Base-by-base conservation (phyloP, 1,140 invertebrate genomes). In the Epicauta chinensis region DNA sequence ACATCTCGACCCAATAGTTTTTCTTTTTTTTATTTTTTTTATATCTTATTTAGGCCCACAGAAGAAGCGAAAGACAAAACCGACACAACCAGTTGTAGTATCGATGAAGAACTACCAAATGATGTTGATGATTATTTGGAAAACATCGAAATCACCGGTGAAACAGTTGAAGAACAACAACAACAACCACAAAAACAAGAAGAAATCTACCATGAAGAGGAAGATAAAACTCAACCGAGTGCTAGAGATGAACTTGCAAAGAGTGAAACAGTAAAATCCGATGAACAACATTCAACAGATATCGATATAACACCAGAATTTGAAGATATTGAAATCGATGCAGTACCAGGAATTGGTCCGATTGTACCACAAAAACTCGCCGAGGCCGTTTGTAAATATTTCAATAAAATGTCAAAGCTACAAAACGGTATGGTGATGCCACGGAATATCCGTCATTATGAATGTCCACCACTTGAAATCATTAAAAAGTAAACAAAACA, bases 391-490 rank as follows among this genome's bases (percentile, higher is more conserved):
- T 53, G 70, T 2, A 69, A 72, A 5, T 81, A 77, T 54, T 71
- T 77, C 35, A 53, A 68, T 11, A 68, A 75, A 6, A 71, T 73
- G 6, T 68, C 72, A n/a, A 70, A 69, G 32, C 64, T 71, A 3
- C 79, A 81, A 56, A 71, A 72, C 11, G 75, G 77, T 15, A 68
- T 77, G 65, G 71, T 80, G 12, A 80, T 80, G 79, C 79, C 79
- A 0, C 69, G 79, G 55, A 80, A 82, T 57, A 74, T 82, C 6
- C 63, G 76, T 3, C 78, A 81, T 56, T 79, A 75, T 48, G 63
- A 75, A 32, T 81, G 79, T 51, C 80, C 80, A 6, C 76, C 79
- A 0, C 56, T 81, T 37, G 77, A 81, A 46, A 53, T 59, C 4
- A 23, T 23, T 23, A 7, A 23, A 23, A 23, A 3, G 7, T 23